A percentile compares a stretch with the other conserved stretches of the same genome.
Evolutionary conservation across 2,113 vertebrate species (phyloP).

Genomic region (Neogale vison): DNA sequence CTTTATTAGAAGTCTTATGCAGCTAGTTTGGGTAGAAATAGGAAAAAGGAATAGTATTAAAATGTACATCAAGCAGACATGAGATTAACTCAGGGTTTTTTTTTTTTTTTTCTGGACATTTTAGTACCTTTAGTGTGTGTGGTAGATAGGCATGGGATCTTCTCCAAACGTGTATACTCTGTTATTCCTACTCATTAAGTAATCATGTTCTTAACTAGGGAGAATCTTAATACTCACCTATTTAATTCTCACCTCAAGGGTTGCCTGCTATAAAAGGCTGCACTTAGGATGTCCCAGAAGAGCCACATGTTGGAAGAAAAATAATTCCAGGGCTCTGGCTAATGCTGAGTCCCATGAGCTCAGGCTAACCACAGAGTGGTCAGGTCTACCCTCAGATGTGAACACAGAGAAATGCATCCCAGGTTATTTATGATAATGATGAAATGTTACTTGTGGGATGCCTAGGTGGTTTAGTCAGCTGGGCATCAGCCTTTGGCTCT

Average conservation of each 20-base stretch:
- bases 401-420: neutral
- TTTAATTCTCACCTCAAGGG: neutral
- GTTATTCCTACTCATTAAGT: neutral
- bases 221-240: neutral
- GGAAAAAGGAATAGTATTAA: neutral
- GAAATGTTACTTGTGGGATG: neutral
- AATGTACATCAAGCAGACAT: neutral
- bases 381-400: neutral
- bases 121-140: neutral
- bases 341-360: neutral
- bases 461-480: too few species aligned
- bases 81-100: neutral
- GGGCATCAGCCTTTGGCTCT: too few species aligned
- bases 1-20: slow-evolving; percentile 39
- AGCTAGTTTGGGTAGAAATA: neutral
- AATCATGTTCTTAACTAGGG: neutral
- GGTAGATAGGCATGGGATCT: neutral
- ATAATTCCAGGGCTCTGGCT: neutral
- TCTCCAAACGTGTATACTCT: neutral
- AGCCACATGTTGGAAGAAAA: neutral
- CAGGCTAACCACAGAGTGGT: neutral
- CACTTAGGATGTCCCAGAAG: neutral
- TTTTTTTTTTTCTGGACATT: neutral
- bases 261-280: neutral
- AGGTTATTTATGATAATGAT: neutral